Conservation (phyloP, 2,797 vertebrate genomes). For the Anabacerthia variegaticeps region DNA sequence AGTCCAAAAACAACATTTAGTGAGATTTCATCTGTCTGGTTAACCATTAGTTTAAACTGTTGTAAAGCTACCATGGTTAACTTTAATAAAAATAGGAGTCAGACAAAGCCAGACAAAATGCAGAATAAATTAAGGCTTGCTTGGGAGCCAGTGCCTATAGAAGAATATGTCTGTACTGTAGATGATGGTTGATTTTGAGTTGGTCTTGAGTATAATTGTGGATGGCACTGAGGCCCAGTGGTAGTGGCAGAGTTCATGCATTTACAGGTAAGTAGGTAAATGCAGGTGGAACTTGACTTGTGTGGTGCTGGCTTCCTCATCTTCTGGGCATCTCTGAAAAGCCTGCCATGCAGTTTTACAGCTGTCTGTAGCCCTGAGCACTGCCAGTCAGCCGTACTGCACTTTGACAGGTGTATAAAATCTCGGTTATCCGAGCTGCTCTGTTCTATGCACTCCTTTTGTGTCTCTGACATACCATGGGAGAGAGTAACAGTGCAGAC, state of each 20-base stretch:
- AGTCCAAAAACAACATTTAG: not conserved
- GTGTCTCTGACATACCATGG: not conserved
- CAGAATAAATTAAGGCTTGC: not conserved
- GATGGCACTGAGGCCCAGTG: not conserved
- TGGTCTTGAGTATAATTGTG: not conserved
- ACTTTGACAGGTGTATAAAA: constrained; percentile 4
- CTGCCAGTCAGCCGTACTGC: not conserved
- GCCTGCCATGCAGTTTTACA: not conserved
- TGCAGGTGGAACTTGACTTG: not conserved
- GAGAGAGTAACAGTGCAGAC: not conserved
- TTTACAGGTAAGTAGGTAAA: not conserved
- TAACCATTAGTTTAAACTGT: constrained; percentile 21
- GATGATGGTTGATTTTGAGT: not conserved
- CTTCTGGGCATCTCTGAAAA: not conserved
- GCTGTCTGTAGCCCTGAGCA: not conserved
- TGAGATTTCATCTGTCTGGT: constrained; percentile 46
- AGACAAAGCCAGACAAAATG: not conserved
- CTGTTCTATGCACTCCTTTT: not conserved
- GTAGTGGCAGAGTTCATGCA: not conserved
- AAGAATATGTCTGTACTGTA: not conserved
- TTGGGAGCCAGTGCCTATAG: not conserved
- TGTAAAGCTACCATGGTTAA: constrained; percentile 1
- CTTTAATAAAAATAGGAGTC: not conserved
- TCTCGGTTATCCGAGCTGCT: constrained; percentile 23
- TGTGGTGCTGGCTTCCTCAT: not conserved